phyloP scores from a whole-genome alignment of 2,797 vertebrate species.

The Trematomus bernacchii region DNA sequence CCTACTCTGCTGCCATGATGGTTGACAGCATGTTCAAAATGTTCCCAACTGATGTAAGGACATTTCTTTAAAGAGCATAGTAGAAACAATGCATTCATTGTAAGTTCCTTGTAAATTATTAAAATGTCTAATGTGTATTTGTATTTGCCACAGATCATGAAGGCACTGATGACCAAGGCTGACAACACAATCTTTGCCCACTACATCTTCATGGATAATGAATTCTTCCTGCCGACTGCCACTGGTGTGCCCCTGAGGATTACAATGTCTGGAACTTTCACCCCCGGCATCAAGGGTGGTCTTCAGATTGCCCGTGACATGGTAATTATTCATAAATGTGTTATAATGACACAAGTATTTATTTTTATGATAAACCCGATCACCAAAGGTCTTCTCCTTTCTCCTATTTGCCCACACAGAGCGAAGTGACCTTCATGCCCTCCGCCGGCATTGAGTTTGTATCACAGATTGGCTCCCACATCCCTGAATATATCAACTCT shows the following conservation, averaged over 20 bases:
- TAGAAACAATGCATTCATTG: not conserved
- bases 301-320: slow-evolving; percentile 80
- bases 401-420: slow-evolving; percentile 63
- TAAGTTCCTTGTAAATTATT: not conserved
- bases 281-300: slow-evolving; percentile 91
- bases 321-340: slow-evolving; percentile 64
- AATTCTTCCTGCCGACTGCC: slow-evolving; percentile 93
- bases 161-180: slow-evolving; percentile 83
- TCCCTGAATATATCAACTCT: slow-evolving; percentile 90
- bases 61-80: not conserved
- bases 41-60: slow-evolving; percentile 77
- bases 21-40: slow-evolving; percentile 79
- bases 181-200: slow-evolving; percentile 91
- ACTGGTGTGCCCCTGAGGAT: slow-evolving; percentile 93
- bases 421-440: slow-evolving; percentile 87
- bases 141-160: slow-evolving; percentile 81
- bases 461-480: slow-evolving; percentile 87
- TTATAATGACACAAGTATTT: not conserved
- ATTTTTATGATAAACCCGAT: not conserved
- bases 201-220: slow-evolving; percentile 97
- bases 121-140: not conserved
- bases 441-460: slow-evolving; percentile 91
- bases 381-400: not conserved
- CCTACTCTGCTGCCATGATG: slow-evolving; percentile 78
- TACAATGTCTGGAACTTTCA: slow-evolving; percentile 89